These are phyloP conservation scores for Agrypnia vestita DNA, from an alignment of 1,140 invertebrate genomes.

Conservation along the genomic window DNA sequence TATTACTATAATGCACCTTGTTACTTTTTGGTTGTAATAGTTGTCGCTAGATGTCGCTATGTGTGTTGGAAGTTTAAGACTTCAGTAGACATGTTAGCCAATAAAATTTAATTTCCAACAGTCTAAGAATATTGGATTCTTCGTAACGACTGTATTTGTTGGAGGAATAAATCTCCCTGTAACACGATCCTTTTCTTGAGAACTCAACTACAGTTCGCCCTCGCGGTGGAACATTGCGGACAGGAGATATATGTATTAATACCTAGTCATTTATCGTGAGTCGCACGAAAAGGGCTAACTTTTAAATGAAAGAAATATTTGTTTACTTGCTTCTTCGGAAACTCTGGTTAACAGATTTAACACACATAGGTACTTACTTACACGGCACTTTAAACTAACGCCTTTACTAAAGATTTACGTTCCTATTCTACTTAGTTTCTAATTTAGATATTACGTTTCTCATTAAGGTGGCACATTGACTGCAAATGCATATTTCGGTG, in stretches of 20 bases:
- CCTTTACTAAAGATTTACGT: too few relatives aligned
- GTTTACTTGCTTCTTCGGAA: not conserved
- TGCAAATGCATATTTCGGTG: too few relatives aligned
- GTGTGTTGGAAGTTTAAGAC: too few relatives aligned
- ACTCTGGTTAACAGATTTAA: not conserved
- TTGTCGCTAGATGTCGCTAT: too few relatives aligned
- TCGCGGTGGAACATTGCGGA: not conserved
- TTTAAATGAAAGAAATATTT: constrained; percentile 16
- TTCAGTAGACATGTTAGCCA: not conserved
- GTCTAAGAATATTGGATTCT: constrained; percentile 11
- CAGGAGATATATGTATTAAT: constrained; percentile 8
- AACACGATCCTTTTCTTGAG: constrained; percentile 22
- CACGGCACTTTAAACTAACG: too few relatives aligned
- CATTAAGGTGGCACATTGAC: too few relatives aligned
- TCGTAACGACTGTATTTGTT: constrained; percentile 16
- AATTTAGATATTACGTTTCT: too few relatives aligned
- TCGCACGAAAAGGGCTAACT: constrained; percentile 5
- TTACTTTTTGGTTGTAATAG: not conserved
- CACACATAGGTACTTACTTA: too few relatives aligned
- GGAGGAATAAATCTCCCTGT: constrained; percentile 20
- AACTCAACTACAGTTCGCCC: constrained; percentile 7
- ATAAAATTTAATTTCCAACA: constrained; percentile 7
- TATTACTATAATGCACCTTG: too few relatives aligned
- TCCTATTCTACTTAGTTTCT: too few relatives aligned
- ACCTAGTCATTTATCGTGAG: constrained; percentile 4